phyloP scores from a whole-genome alignment of 1,140 invertebrate species.

The Drosophila pallidifrons region DNA sequence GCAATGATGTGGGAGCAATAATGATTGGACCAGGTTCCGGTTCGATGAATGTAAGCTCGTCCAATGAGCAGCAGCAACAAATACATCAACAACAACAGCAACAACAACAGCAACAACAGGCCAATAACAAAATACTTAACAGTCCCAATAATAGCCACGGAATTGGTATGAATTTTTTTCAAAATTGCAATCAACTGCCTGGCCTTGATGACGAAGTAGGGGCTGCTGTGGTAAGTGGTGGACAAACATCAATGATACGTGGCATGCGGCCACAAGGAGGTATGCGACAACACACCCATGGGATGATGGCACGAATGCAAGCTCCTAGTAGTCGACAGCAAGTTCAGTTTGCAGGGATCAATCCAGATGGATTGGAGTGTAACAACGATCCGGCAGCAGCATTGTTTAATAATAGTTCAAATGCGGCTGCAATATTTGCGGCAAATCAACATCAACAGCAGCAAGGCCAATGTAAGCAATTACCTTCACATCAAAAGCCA shows the following conservation, averaged over 20 bases:
- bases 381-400: conserved; percentile 47
- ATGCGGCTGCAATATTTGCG: conserved; percentile 44
- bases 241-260: conserved; percentile 75
- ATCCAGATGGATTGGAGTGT: conserved; percentile 63
- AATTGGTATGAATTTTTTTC: conserved; percentile 82
- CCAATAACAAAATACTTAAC: conserved; percentile 55
- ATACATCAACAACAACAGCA: conserved; percentile 17
- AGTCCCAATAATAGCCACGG: conserved; percentile 44
- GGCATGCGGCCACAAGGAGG: conserved; percentile 68
- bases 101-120: conserved; percentile 45
- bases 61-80: conserved; percentile 28
- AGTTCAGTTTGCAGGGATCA: conserved; percentile 48
- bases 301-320: conserved; percentile 53
- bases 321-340: conserved; percentile 53
- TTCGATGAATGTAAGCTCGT: conserved; percentile 41
- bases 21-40: conserved; percentile 76
- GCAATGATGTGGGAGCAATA: conserved; percentile 47
- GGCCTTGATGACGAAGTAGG: conserved; percentile 59
- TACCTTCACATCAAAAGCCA: conserved; percentile 45
- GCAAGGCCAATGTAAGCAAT: conserved; percentile 47
- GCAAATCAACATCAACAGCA: conserved; percentile 37
- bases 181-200: conserved; percentile 85
- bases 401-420: conserved; percentile 51
- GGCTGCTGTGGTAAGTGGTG: conserved; percentile 58
- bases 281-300: conserved; percentile 57